A percentile compares a stretch with the other conserved stretches of the same genome.
These are phyloP conservation scores for Calypte anna DNA, from an alignment of 2,113 vertebrate genomes.

Conservation along the genomic window DNA sequence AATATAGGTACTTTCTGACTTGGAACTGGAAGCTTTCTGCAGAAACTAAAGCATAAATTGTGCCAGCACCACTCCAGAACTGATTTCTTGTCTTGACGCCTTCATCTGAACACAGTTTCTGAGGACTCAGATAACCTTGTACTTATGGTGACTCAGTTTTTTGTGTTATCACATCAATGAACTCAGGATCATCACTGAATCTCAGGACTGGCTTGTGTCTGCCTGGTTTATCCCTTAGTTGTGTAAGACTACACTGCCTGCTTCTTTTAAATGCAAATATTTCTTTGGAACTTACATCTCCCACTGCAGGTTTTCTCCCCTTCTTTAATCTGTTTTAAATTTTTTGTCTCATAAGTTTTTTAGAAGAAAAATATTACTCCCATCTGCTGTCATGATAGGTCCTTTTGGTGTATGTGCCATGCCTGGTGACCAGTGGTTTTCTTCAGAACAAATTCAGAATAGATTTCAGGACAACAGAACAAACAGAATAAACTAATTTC, in stretches of 20 bases:
- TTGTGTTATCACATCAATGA: not conserved
- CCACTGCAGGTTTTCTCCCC: not conserved
- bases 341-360: not conserved
- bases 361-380: not conserved
- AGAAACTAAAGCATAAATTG: not conserved
- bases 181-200: not conserved
- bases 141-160: slow-evolving; percentile 7
- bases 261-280: slow-evolving; percentile 59
- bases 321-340: slow-evolving; percentile 48
- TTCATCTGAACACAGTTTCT: not conserved
- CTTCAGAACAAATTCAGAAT: not conserved
- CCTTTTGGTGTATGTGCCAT: not conserved
- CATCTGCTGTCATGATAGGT: not conserved
- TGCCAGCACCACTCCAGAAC: not conserved
- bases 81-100: not conserved
- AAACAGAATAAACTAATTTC: not conserved
- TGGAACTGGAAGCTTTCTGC: not conserved
- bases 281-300: slow-evolving; percentile 43
- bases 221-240: not conserved
- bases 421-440: not conserved
- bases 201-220: not conserved
- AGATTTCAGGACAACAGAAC: not conserved
- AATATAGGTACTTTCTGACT: not conserved
- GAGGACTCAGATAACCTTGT: not conserved
- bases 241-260: not conserved